Base-by-base conservation (phyloP, 1,140 invertebrate genomes). In the Macrosteles quadrilineatus region DNA sequence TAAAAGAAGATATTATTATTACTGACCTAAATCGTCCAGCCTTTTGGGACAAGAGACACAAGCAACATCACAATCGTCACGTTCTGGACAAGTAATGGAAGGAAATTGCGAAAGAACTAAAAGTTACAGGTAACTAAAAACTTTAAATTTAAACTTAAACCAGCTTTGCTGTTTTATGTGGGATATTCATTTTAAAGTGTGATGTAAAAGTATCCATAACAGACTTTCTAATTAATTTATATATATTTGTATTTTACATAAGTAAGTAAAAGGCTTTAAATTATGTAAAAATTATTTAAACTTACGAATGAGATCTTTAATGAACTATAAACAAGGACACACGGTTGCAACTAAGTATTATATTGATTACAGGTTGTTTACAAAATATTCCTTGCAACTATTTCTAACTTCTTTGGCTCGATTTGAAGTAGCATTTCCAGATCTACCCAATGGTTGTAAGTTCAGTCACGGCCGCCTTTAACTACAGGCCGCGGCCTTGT, bases 21-120 rank as follows among this genome's bases (percentile, higher is more conserved):
- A n/a, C 47, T 11, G 21, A 9, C 21, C 47, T 9, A 6, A 50
- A n/a, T 23, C 47, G n/a, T 6, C 47, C 47, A 19, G 47, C 47
- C 6, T 50, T 50, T 3, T 50, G 47, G 47, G n/a, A 50, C 21
- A 50, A 50, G 47, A 50, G 47, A 3, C 17, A 50, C 21, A 50
- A 50, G 47, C 47, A 19, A 23, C 47, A 50, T 3, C 47, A 50
- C 47, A 19, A 50, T n/a, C 47, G 47, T 4, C 47, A 50, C 47
- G 4, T 50, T n/a, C n/a, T 50, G n/a, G 47, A 50, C 47, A 50
- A 50, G 47, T 3, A 50, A n/a, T 50, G 47, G 3, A 50, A 50
- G n/a, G 47, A n/a, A 19, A 23, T 50, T 19, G 6, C 47, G 6
- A 23, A 9, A 23, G 47, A 50, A 50, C n/a, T 50, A 23, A n/a